Base-by-base conservation (phyloP, 2,797 vertebrate species). In the Sciurus vulgaris region DNA sequence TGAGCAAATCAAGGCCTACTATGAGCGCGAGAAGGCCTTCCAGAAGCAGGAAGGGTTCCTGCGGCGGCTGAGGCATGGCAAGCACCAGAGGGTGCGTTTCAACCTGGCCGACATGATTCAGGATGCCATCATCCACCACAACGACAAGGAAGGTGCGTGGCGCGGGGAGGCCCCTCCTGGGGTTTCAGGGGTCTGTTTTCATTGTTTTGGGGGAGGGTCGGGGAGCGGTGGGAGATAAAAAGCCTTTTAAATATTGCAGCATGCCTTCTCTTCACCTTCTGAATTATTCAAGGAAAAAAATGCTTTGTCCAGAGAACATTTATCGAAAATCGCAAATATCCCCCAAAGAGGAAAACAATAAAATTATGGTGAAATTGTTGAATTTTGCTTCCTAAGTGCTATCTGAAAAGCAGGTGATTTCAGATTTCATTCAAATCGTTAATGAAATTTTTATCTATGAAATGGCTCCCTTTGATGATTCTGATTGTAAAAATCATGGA, bases 1-100 rank as follows among this genome's bases (percentile, higher is more conserved):
- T 18, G 99, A 99, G 97, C 99, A 99, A 97, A 98, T 99, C 81
- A 99, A 99, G 95, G 99, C 99, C 0, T 99, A 99, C 96, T 99
- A 99, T 0, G 99, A 99, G 69, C 98, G 99, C 0, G 99, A 99
- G 93, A 99, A 99, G 94, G 98, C 98, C 67, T 98, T 99, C 67
- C 99, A 99, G 98, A 99, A 99, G 65, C 99, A 99, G 87, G 98
- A 99, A 96, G 98, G 98, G 96, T 98, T 98, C 14, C 96, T 96
- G 47, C 98, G 95, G 77, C 98, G 97, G 70, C 84, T 73, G 83
- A 98, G 97, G 65, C 98, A 98, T 96, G 98, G 98, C 15, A 99
- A 98, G 98, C 99, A 96, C 65, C 99, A 98, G 35, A 98, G 90
- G 28, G 98, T 99, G 92, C 98, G 17, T 86, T 99, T 99, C 96